Conservation (phyloP, 1,140 invertebrate genomes). For the Dolichoris vasculosae region DNA sequence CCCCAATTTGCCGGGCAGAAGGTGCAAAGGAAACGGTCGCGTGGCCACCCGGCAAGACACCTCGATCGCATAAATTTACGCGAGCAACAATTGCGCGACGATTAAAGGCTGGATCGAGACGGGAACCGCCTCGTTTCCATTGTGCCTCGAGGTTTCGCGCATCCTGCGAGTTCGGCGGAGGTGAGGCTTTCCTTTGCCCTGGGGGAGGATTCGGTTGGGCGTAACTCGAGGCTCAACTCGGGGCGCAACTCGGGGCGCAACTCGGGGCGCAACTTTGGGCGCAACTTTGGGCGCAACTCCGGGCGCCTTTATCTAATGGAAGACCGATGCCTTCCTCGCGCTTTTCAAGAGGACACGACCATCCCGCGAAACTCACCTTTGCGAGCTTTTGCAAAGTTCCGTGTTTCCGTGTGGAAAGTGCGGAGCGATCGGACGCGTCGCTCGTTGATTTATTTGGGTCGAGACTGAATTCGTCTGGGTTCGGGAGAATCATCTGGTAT, state of each 20-base stretch:
- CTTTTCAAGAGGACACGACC: not conserved
- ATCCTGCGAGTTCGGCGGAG: not conserved
- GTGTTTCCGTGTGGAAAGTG: not conserved
- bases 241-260: too few relatives aligned
- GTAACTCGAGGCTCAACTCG: not conserved
- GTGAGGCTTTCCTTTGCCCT: conserved; percentile 15
- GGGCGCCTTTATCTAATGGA: not conserved
- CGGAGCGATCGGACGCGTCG: not conserved
- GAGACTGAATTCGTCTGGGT: not conserved
- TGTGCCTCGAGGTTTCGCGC: not conserved
- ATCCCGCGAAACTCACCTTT: not conserved
- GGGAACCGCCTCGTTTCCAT: conserved; percentile 10
- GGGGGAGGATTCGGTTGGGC: not conserved
- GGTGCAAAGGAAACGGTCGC: conserved; percentile 9
- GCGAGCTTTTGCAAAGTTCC: not conserved
- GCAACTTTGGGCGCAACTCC: conserved; percentile 10
- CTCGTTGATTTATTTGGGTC: not conserved
- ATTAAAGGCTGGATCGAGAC: conserved; percentile 22
- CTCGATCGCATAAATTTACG: conserved; percentile 35
- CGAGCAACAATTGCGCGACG: conserved; percentile 31
- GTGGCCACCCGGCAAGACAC: conserved; percentile 39
- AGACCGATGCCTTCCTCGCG: conserved; percentile 45
- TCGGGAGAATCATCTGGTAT: too few relatives aligned
- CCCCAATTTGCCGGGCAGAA: conserved; percentile 34
- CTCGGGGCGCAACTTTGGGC: too few relatives aligned